These are phyloP conservation scores for Rafetus swinhoei DNA, from an alignment of 2,113 vertebrate species.

Conservation along the genomic window DNA sequence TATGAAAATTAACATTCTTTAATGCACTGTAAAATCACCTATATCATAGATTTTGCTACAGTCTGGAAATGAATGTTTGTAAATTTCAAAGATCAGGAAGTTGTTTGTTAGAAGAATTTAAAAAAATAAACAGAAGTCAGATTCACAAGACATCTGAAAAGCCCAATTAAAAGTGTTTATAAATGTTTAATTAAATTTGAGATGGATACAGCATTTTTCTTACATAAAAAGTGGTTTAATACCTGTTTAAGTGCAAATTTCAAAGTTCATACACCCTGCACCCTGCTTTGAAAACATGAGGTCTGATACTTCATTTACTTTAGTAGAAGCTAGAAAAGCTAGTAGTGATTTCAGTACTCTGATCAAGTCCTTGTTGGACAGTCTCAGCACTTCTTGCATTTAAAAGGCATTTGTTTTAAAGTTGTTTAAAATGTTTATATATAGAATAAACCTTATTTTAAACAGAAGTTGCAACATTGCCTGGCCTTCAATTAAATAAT, in stretches of 20 bases:
- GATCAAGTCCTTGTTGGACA: not conserved
- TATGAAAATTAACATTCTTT: not conserved
- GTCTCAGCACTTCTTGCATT: too few relatives aligned
- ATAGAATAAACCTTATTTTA: not conserved
- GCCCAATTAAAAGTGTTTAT: not conserved
- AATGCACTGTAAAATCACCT: not conserved
- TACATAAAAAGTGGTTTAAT: not conserved
- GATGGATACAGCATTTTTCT: not conserved
- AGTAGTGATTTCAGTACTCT: not conserved
- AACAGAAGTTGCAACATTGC: not conserved
- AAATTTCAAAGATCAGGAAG: not conserved
- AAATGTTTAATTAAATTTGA: not conserved
- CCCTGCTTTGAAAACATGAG: not conserved
- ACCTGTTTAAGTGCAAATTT: not conserved
- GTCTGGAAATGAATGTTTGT: not conserved
- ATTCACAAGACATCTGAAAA: not conserved
- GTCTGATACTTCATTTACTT: not conserved
- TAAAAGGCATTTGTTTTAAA: not conserved
- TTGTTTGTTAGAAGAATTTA: not conserved
- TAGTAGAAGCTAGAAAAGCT: not conserved
- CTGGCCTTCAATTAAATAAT: not conserved
- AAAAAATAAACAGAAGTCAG: not conserved
- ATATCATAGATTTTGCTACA: not conserved
- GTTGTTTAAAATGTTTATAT: not conserved
- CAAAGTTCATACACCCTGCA: not conserved